Conservation (phyloP, 1,140 invertebrate species). For the Drosophila grimshawi region DNA sequence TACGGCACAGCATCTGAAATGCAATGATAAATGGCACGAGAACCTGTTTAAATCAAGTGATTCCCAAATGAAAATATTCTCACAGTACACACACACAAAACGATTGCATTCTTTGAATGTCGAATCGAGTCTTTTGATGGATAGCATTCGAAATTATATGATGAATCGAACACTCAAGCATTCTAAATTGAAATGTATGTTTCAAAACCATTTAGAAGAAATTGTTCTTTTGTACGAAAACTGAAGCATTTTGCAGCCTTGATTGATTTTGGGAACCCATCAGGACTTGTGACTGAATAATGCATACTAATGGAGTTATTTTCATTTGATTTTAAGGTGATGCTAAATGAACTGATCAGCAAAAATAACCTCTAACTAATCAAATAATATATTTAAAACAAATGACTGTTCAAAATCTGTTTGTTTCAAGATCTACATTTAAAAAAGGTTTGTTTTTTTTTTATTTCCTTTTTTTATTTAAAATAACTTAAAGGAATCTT, state of each 20-base stretch:
- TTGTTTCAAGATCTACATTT: neutral
- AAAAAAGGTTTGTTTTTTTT: too few species aligned
- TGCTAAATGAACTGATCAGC: too few species aligned
- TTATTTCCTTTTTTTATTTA: too few species aligned
- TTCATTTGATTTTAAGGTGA: neutral
- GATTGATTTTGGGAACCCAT: conserved; percentile 17
- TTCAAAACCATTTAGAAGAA: conserved; percentile 9
- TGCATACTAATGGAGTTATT: neutral
- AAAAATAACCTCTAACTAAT: too few species aligned
- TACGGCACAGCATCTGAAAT: conserved; percentile 6
- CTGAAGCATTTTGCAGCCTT: conserved; percentile 2
- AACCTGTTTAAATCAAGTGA: conserved; percentile 18
- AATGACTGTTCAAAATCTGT: neutral
- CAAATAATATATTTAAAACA: too few species aligned
- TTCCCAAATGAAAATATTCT: conserved; percentile 4
- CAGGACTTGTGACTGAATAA: neutral
- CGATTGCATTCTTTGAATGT: conserved; percentile 26
- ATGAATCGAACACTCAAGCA: conserved; percentile 35
- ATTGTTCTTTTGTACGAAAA: conserved; percentile 4
- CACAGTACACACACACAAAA: neutral
- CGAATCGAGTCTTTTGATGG: conserved; percentile 31
- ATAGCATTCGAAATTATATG: conserved; percentile 39
- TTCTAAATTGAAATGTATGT: conserved; percentile 36
- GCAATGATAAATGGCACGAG: conserved; percentile 38
- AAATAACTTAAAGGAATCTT: too few species aligned